phyloP scores from a whole-genome alignment of 2,888 invertebrate species.

The Ametastegia equiseti region DNA sequence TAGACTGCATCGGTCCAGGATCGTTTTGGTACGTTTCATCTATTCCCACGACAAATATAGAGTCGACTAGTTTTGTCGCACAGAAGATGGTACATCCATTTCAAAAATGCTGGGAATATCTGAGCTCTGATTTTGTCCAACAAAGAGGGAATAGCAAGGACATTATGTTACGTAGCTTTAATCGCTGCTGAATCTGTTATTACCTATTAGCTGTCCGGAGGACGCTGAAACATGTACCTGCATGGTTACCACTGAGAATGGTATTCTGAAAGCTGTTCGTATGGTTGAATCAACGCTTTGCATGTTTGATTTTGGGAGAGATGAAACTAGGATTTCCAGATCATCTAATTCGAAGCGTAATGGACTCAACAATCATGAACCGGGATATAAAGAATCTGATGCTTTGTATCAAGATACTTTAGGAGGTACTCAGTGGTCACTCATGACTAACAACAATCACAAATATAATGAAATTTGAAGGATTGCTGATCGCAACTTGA shows the following conservation, averaged over 20 bases:
- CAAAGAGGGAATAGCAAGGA: background rate
- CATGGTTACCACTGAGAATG: constrained; percentile 54
- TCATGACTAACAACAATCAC: too few species aligned
- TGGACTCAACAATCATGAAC: background rate
- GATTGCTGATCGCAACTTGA: background rate
- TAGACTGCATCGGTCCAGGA: constrained; percentile 75
- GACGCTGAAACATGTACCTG: constrained; percentile 65
- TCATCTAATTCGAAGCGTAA: background rate
- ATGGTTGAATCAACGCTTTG: constrained; percentile 53
- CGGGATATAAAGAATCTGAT: background rate
- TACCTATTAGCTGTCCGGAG: constrained; percentile 64
- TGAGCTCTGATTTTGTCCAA: background rate
- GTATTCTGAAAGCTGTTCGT: constrained; percentile 55
- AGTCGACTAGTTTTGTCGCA: too few species aligned
- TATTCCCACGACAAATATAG: background rate
- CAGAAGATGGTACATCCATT: too few species aligned
- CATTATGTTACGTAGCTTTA: background rate
- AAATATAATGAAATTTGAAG: background rate
- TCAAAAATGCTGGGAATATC: background rate
- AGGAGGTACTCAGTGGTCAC: background rate
- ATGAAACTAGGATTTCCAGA: background rate
- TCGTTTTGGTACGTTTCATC: constrained; percentile 70
- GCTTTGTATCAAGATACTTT: background rate
- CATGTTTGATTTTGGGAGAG: background rate
- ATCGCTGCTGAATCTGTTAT: background rate